Base-by-base conservation (phyloP, 2,113 vertebrate species). In the Callithrix jacchus region DNA sequence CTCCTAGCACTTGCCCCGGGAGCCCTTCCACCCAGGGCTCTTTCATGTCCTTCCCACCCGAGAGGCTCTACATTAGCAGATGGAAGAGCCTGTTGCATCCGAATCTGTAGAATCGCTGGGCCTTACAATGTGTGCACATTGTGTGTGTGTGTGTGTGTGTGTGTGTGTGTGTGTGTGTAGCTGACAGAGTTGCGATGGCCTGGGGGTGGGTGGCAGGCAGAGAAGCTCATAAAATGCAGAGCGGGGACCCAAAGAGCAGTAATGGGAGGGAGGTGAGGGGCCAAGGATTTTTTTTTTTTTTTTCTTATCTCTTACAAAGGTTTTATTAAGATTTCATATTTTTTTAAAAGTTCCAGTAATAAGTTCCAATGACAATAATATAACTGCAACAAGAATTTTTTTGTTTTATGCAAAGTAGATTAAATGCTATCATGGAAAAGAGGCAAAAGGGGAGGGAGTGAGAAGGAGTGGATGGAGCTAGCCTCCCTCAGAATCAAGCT, bases 21-120 rank as follows among this genome's bases (percentile, higher is more conserved):
- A 0, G 1, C 40, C 35, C 21, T 18, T 0, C 10, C 18, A 37
- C 21, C 18, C 12, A 30, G 88, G 27, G 6, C 3, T 21, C 35
- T 23, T 35, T 27, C 3, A 11, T 54, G 8, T 6, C 25, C 1
- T 40, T 21, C 25, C 23, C 7, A 47, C 3, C 27, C 0, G 2
- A 32, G 3, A 32, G 30, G 9, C 6, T 37, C 7, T 37, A 40
- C 13, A 32, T 35, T n/a, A 56, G 61, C 21, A 6, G 8, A 9
- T 20, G 3, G 0, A 9, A 8, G 30, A n/a, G 6, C 1, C 87
- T 70, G 35, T 8, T 4, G 35, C 40, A 6, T 9, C 47, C 13
- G 16, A 35, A 58, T 42, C 18, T 14, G 16, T n/a, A 17, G 16
- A 35, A 49, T n/a, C 25, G 25, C 16, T n/a, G 40, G 35, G 17